Evolutionary conservation across 2,888 invertebrate species (phyloP), one percentile per base, ranked within the genome.

Genomic region (Coelogynopora nodosa): DNA sequence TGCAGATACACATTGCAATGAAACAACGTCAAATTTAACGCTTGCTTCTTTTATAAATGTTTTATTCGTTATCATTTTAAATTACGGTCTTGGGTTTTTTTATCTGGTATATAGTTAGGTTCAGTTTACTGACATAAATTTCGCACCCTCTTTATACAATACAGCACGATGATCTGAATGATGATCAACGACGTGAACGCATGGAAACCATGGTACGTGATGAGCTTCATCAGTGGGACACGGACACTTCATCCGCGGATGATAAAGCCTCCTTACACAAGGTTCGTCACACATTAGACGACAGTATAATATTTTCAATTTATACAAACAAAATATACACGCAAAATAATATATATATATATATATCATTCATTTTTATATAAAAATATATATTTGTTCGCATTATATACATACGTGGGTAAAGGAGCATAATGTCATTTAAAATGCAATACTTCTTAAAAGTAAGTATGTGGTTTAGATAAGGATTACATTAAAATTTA

Each of bases 171-270:
- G 30, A 86, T 13, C 28, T 86, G 86, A 86, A 30, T 23, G 86
- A 86, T 81, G 86, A 86, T 13, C 84, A 86, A 2, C 80, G 82
- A 31, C 81, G 82, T 30, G 80, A 86, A 23, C 86, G 82, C 13
- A 86, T 86, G 86, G 86, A 86, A 27, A 10, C 26, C 0, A 29
- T 86, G 10, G 86, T 86, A 18, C 81, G 81, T 2, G 86, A 86
- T 1, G 86, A 86, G 30, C 67, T 86, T 27, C 31, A 74, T n/a
- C 23, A 81, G 23, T 86, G 86, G 86, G 86, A 86, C 28, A 49
- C 49, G 18, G 49, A 49, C 5, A 49, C 5, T 18, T 49, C 49
- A 49, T 49, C 49, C 49, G 18, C 5, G 5, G 49, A 49, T 49
- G 49, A 49, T 49, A 18, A 18, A 18, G 49, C 18, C 49, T 49